Conservation (phyloP, 2,888 invertebrate species). For the Eudasyphora cyanicolor region DNA sequence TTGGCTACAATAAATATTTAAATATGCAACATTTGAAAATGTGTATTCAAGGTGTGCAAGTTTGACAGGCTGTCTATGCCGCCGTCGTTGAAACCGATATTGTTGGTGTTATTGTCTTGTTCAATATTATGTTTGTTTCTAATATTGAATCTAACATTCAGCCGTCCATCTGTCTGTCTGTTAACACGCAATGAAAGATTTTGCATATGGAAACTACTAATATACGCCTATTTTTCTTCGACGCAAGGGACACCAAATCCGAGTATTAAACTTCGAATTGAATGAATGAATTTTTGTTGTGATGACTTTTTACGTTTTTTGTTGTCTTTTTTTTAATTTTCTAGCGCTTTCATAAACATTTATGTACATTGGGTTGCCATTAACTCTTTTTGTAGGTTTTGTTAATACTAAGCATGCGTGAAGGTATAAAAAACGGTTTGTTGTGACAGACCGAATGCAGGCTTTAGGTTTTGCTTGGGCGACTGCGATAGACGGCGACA, state of each 20-base stretch:
- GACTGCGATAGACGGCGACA: not conserved
- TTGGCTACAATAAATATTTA: conserved; percentile 39
- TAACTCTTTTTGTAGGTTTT: conserved; percentile 12
- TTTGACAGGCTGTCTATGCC: conserved; percentile 10
- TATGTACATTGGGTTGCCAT: conserved; percentile 19
- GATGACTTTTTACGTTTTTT: not conserved
- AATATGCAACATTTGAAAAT: conserved; percentile 62
- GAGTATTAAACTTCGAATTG: not conserved
- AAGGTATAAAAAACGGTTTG: conserved; percentile 34
- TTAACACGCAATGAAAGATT: not conserved
- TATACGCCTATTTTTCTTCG: not conserved
- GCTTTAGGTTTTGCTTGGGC: not conserved
- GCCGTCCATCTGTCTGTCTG: not conserved
- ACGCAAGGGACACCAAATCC: not conserved
- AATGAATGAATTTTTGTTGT: not conserved
- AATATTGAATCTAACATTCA: conserved; percentile 32
- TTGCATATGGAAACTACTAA: too few relatives aligned
- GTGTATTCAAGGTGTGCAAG: conserved; percentile 67
- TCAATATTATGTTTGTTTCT: conserved; percentile 26
- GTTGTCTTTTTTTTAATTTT: not conserved
- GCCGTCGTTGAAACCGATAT: too few relatives aligned
- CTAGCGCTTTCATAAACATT: not conserved
- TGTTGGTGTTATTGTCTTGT: conserved; percentile 8
- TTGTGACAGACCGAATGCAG: not conserved
- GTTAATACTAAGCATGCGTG: conserved; percentile 57